Evolutionary conservation across 1,140 invertebrate genomes (phyloP).

Genomic region (Ips nitidus): DNA sequence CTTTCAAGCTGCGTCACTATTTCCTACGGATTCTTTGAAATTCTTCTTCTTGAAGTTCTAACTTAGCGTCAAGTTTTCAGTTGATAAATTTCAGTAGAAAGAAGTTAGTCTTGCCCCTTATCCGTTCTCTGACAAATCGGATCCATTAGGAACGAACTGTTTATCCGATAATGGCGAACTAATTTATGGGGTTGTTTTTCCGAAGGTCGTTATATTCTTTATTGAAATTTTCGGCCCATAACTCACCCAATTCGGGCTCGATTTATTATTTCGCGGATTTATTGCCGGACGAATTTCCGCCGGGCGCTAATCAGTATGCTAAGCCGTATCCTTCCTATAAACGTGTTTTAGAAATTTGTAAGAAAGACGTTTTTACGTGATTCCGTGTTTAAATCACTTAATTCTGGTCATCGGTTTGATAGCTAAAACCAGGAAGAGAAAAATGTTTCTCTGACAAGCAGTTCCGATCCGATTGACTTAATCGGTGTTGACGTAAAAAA

Average conservation of each 20-base stretch:
- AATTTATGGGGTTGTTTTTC: slow-evolving; percentile 34
- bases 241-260: not conserved
- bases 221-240: slow-evolving; percentile 29
- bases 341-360: too few species aligned
- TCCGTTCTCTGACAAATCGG: slow-evolving; percentile 29
- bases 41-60: not conserved
- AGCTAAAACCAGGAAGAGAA: too few species aligned
- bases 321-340: too few species aligned
- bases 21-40: too few species aligned
- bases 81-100: not conserved
- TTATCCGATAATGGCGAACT: slow-evolving; percentile 31
- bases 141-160: slow-evolving; percentile 32
- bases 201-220: slow-evolving; percentile 21
- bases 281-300: not conserved
- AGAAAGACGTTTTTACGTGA: too few species aligned
- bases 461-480: not conserved
- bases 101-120: slow-evolving; percentile 24
- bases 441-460: too few species aligned
- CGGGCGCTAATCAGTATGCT: too few species aligned
- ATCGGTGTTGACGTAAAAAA: not conserved
- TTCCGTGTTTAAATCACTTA: too few species aligned
- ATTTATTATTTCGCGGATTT: slow-evolving; percentile 18
- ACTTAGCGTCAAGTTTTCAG: not conserved
- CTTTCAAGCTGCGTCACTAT: not conserved
- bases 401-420: too few species aligned